Percentiles rank a stretch among this genome's conserved stretches.
phyloP scores from a whole-genome alignment of 2,888 invertebrate genomes.

The Pseudoips prasinana region DNA sequence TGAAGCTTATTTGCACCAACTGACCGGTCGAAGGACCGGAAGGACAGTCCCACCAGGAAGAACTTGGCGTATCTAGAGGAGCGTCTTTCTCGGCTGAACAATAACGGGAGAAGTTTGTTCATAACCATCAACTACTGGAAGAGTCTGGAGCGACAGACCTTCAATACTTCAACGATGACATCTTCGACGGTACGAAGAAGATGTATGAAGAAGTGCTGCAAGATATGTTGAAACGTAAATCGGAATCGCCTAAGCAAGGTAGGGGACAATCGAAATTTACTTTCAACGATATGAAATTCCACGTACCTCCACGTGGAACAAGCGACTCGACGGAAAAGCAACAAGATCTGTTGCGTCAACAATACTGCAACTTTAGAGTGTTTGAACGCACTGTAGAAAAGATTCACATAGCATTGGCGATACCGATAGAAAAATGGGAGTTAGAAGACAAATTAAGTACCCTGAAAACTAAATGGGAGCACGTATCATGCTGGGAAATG shows the following conservation, averaged over 20 bases:
- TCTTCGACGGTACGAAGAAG: slow-evolving; percentile 1
- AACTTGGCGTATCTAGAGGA: slow-evolving; percentile 3
- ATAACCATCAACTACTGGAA: slow-evolving; percentile 4
- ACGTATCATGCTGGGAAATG: slow-evolving; percentile 1
- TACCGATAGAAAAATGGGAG: slow-evolving; percentile 1
- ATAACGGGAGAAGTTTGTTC: slow-evolving; percentile 2
- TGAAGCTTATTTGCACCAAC: slow-evolving; percentile 3
- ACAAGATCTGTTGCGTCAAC: slow-evolving; percentile 7
- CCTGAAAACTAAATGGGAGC: slow-evolving; percentile 3
- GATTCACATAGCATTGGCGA: background rate
- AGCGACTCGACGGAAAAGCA: slow-evolving; percentile 3
- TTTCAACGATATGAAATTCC: slow-evolving; percentile 6
- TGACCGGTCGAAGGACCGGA: too few relatives aligned
- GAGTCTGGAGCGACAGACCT: slow-evolving; percentile 4
- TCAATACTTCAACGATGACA: slow-evolving; percentile 1
- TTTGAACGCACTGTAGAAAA: slow-evolving; percentile 6
- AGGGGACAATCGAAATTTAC: background rate
- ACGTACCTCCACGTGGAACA: slow-evolving; percentile 5
- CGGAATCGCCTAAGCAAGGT: background rate
- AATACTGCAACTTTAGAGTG: slow-evolving; percentile 5
- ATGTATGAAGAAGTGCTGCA: slow-evolving; percentile 3
- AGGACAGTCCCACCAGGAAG: slow-evolving; percentile 3
- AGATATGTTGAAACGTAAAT: background rate
- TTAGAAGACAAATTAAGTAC: background rate
- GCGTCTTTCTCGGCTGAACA: slow-evolving; percentile 5